These are phyloP conservation scores for Strigops habroptila DNA, from an alignment of 2,113 vertebrate genomes.

Conservation along the genomic window DNA sequence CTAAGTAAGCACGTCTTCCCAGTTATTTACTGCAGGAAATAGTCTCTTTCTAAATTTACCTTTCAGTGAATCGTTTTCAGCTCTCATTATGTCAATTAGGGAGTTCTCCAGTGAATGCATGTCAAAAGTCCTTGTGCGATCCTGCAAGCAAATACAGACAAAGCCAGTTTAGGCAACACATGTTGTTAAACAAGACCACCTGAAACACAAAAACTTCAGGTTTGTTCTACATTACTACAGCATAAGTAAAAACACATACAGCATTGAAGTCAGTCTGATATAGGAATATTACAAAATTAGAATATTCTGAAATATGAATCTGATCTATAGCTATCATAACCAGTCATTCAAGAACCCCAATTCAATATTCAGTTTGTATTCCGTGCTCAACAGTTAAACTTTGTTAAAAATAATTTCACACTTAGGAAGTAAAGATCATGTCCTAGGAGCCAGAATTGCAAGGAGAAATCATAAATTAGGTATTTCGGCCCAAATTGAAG, in stretches of 20 bases:
- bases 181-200: neutral
- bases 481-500: neutral
- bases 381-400: neutral
- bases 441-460: neutral
- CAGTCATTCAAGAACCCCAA: neutral
- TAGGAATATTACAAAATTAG: neutral
- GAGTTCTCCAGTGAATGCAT: conserved; percentile 99
- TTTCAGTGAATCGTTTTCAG: conserved; percentile 99
- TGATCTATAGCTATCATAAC: neutral
- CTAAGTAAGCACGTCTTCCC: neutral
- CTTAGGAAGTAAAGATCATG: neutral
- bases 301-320: neutral
- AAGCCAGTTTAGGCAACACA: conserved; percentile 37
- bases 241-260: neutral
- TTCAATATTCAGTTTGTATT: neutral
- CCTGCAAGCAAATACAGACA: conserved; percentile 81
- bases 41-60: conserved; percentile 79
- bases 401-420: neutral
- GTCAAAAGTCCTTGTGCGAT: conserved; percentile 95
- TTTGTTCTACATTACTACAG: neutral
- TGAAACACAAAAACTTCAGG: neutral
- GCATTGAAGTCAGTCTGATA: neutral
- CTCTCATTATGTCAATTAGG: conserved; percentile 99
- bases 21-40: conserved; percentile 35
- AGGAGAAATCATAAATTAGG: neutral